Percentiles rank a stretch among this genome's conserved stretches.
Conservation (phyloP, 2,113 vertebrate genomes). For the Murina feae region DNA sequence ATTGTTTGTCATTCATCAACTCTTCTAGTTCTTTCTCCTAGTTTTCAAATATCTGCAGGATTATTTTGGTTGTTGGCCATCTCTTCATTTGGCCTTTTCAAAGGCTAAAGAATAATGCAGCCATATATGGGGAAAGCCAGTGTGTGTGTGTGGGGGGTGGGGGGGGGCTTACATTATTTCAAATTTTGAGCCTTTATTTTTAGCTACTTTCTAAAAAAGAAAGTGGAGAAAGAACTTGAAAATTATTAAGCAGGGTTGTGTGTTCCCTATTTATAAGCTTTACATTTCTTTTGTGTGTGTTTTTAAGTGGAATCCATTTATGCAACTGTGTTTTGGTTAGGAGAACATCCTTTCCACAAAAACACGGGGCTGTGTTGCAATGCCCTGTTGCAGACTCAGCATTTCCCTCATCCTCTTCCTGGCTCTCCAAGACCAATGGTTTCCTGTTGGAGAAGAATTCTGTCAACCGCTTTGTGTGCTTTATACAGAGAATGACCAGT, state of each 20-base stretch:
- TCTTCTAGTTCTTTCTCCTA: not conserved
- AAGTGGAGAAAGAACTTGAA: conserved; percentile 46
- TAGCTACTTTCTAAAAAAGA: conserved; percentile 61
- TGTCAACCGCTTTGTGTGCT: conserved; percentile 33
- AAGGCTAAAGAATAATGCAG: conserved; percentile 42
- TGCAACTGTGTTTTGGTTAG: conserved; percentile 47
- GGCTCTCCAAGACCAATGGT: conserved; percentile 36
- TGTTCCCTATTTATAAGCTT: conserved; percentile 36
- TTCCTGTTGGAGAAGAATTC: conserved; percentile 61
- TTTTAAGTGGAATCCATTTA: conserved; percentile 22
- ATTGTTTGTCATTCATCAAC: not conserved
- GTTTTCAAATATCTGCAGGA: conserved; percentile 43
- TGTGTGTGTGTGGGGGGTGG: too few relatives aligned
- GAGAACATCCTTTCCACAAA: conserved; percentile 17
- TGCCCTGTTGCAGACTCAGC: conserved; percentile 24
- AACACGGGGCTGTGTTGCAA: conserved; percentile 12
- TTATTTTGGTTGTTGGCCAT: conserved; percentile 66
- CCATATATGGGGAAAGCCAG: conserved; percentile 66
- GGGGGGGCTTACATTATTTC: conserved; percentile 62
- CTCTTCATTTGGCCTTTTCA: conserved; percentile 68
- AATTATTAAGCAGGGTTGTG: conserved; percentile 46
- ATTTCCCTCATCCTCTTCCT: not conserved
- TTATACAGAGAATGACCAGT: conserved; percentile 3
- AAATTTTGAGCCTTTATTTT: conserved; percentile 66
- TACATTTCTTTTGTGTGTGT: not conserved